Base-by-base conservation (phyloP, 2,113 vertebrate species). In the Eubucco bourcierii region DNA sequence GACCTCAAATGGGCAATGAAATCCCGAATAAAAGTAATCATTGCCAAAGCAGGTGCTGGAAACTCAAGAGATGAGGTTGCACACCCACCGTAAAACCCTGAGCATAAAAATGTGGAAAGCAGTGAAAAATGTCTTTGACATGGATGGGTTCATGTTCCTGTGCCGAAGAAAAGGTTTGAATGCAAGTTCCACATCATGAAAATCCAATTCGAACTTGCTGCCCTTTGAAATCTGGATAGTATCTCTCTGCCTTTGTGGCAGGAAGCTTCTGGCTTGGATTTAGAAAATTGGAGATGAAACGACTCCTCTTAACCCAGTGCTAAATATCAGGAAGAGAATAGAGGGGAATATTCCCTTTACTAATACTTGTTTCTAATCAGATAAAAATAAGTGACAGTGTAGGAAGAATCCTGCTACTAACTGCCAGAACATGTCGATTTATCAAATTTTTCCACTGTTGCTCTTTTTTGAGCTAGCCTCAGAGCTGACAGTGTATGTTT, bases 341-440 rank as follows among this genome's bases (percentile, higher is more conserved):
- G 85, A 80, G 47, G n/a, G 34, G 52, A 95, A 72, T 78, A 90
- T 67, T 95, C 83, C 74, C 56, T 95, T 95, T 90, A 76, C 89
- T 87, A 80, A 85, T 88, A 56, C 77, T 94, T 83, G 55, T 76
- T 96, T 93, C 90, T 95, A 93, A 96, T 95, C 90, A 91, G 90
- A 93, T 93, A 92, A 94, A 95, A 97, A 95, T 94, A 96, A 95
- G 86, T 76, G 87, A 73, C 88, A 83, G 84, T 95, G 87, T 94
- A 95, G 92, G 93, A 95, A 96, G 96, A 86, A 95, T 90, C 70
- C 53, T 58, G 82, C 77, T 67, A 75, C 87, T 89, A 55, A 89
- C 65, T 95, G 88, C 90, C 90, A 95, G 92, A 97, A 95, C 72
- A 33, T 93, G 93, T 90, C 94, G 76, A 93, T 95, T 96, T 96